These are phyloP conservation scores for Habropoda laboriosa DNA, from an alignment of 1,140 invertebrate genomes.

Conservation along the genomic window DNA sequence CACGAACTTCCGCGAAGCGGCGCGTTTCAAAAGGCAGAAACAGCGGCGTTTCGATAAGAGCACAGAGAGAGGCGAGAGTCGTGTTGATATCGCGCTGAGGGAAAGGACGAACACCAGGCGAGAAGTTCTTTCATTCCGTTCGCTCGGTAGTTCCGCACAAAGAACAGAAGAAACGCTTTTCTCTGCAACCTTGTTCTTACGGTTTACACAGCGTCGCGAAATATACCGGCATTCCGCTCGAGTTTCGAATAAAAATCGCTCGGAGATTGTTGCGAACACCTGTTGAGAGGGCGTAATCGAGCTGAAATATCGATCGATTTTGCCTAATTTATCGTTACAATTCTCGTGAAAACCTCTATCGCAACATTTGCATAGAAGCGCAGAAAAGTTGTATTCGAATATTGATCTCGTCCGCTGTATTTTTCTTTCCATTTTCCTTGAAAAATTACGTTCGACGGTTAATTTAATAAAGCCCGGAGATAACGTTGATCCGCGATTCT, in stretches of 20 bases:
- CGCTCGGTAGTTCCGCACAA: not conserved
- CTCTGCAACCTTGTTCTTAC: not conserved
- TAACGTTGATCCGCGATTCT: not conserved
- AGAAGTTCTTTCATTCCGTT: conserved; percentile 9
- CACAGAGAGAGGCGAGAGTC: not conserved
- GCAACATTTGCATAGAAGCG: too few species aligned
- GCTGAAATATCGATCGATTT: not conserved
- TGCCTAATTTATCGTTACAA: not conserved
- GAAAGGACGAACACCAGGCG: not conserved
- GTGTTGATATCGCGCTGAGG: not conserved
- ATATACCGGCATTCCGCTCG: not conserved
- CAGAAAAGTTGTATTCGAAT: too few species aligned
- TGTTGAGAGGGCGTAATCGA: conserved; percentile 1
- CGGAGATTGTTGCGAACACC: conserved; percentile 2
- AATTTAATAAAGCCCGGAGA: not conserved
- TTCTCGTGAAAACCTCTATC: too few species aligned
- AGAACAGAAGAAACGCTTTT: not conserved
- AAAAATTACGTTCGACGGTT: not conserved
- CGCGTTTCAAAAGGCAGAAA: conserved; percentile 4
- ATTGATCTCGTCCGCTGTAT: not conserved
- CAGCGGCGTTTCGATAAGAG: conserved; percentile 6
- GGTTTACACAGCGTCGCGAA: not conserved
- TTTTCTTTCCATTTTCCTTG: not conserved
- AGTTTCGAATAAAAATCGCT: not conserved
- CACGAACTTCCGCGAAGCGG: not conserved